Evolutionary conservation across 2,888 invertebrate species (phyloP).

Genomic region (Tenthredo livida): DNA sequence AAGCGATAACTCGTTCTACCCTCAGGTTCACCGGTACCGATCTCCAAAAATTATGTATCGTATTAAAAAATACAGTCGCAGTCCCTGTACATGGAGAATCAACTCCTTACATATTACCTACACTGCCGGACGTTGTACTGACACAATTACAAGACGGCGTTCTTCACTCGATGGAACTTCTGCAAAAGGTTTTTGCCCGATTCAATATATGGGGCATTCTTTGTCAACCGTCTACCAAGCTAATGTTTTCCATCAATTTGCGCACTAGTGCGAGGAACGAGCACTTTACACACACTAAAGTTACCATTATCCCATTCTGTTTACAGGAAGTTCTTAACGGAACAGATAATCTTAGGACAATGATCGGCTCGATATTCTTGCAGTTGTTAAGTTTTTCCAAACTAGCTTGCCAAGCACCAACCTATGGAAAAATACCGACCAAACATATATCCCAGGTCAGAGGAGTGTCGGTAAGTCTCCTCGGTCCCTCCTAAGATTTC

Average conservation of each 20-base stretch:
- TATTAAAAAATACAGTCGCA: slow-evolving; percentile 88
- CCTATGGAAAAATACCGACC: slow-evolving; percentile 80
- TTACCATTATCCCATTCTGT: slow-evolving; percentile 54
- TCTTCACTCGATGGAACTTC: slow-evolving; percentile 91
- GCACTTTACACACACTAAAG: too few relatives aligned
- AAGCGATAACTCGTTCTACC: slow-evolving; percentile 32
- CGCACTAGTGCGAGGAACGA: too few relatives aligned
- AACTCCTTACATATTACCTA: slow-evolving; percentile 89
- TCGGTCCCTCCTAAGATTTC: not conserved
- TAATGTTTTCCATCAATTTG: not conserved
- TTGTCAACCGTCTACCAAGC: not conserved
- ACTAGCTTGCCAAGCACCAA: slow-evolving; percentile 85
- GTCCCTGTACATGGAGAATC: slow-evolving; percentile 91
- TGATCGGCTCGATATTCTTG: slow-evolving; percentile 85
- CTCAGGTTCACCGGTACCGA: slow-evolving; percentile 85
- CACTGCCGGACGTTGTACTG: slow-evolving; percentile 88
- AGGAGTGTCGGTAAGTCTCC: slow-evolving; percentile 71
- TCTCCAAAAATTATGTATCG: slow-evolving; percentile 88
- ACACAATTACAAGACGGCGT: slow-evolving; percentile 92
- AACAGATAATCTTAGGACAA: slow-evolving; percentile 81
- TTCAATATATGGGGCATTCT: slow-evolving; percentile 35
- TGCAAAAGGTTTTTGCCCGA: slow-evolving; percentile 85
- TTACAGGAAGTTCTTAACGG: slow-evolving; percentile 82
- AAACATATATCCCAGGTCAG: slow-evolving; percentile 79
- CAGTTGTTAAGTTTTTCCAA: slow-evolving; percentile 84